phyloP scores from a whole-genome alignment of 2,888 invertebrate genomes.

The Polydrusus pterygomalis region DNA sequence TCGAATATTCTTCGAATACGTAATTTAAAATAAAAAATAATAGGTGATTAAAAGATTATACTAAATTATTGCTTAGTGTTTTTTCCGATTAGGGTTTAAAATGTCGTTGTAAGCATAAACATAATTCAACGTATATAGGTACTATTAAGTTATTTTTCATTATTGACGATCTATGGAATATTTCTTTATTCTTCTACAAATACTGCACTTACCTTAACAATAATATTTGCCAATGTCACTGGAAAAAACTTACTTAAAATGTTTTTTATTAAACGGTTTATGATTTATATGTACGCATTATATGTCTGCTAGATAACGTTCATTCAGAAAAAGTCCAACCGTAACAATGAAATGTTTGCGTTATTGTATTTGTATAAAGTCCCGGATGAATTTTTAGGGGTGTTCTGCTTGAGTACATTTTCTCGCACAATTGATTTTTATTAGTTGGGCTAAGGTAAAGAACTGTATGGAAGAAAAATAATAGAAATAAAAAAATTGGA shows the following conservation, averaged over 20 bases:
- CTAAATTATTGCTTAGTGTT: no score
- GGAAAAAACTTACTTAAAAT: neutral
- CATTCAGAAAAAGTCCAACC: slow-evolving; percentile 5
- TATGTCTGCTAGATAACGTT: neutral
- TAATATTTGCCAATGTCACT: neutral
- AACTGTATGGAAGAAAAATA: neutral
- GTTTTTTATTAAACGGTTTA: no score
- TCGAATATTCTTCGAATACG: no score
- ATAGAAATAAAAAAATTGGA: slow-evolving; percentile 1
- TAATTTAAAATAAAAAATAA: no score
- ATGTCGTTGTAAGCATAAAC: no score
- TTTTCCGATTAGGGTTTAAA: no score
- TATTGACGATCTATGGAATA: neutral
- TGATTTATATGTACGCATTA: no score
- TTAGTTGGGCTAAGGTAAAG: slow-evolving; percentile 7
- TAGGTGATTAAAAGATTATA: no score
- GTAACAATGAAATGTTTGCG: slow-evolving; percentile 15
- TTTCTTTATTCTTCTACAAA: neutral
- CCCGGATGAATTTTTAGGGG: slow-evolving; percentile 15
- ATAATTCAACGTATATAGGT: no score
- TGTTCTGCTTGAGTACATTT: slow-evolving; percentile 21
- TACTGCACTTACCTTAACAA: neutral
- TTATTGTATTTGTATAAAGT: slow-evolving; percentile 15
- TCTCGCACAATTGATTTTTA: slow-evolving; percentile 22
- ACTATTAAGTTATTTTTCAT: no score